Percentiles rank a stretch among this genome's conserved stretches.
These are phyloP conservation scores for Anolis sagrei DNA, from an alignment of 2,113 vertebrate species.

Conservation along the genomic window DNA sequence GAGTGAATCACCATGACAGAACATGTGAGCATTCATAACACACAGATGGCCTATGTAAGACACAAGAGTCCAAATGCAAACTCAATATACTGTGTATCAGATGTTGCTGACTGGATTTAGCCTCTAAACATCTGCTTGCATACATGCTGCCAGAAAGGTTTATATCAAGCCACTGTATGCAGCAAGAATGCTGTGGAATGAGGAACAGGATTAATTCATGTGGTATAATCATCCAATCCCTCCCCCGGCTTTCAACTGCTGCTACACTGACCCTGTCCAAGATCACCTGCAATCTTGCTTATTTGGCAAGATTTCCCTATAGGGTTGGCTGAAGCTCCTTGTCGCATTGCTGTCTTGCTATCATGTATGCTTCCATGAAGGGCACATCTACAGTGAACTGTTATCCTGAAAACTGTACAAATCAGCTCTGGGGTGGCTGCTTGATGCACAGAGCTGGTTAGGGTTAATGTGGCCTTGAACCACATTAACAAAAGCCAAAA, in stretches of 20 bases:
- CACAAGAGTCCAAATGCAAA: conserved; percentile 37
- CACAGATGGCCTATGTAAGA: conserved; percentile 35
- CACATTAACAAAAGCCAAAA: too few relatives aligned
- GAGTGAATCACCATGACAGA: conserved; percentile 28
- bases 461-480: too few relatives aligned
- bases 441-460: too few relatives aligned
- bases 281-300: conserved; percentile 15
- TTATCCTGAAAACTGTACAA: too few relatives aligned
- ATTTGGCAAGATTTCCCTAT: not conserved
- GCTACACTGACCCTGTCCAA: not conserved
- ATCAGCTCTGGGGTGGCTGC: too few relatives aligned
- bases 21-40: conserved; percentile 30
- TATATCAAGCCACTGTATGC: conserved; percentile 30
- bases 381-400: too few relatives aligned
- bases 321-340: not conserved
- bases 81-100: conserved; percentile 39
- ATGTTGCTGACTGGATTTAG: conserved; percentile 43
- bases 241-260: not conserved
- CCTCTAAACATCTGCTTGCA: conserved; percentile 34
- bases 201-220: conserved; percentile 24
- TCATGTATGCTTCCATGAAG: not conserved
- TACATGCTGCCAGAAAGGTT: conserved; percentile 36
- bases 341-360: not conserved
- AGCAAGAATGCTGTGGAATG: conserved; percentile 11
- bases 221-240: conserved; percentile 1